A percentile compares a stretch with the other conserved stretches of the same genome.
Evolutionary conservation across 2,888 invertebrate genomes (phyloP).

Genomic region (Tinea semifulvella): DNA sequence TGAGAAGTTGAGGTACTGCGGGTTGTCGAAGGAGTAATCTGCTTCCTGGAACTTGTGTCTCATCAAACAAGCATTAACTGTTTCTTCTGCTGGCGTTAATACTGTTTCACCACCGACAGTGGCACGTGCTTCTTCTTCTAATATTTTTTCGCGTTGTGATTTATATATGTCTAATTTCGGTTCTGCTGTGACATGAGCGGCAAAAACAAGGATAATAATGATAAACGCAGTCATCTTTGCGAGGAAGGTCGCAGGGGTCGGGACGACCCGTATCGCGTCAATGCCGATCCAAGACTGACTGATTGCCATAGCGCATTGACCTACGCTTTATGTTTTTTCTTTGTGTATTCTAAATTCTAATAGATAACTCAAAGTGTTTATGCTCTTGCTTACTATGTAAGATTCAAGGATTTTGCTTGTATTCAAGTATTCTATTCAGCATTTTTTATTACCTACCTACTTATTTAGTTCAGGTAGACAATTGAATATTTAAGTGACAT

Average conservation of each 20-base stretch:
- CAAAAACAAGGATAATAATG: not conserved
- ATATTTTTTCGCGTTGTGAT: constrained; percentile 40
- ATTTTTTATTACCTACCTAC: too few relatives aligned
- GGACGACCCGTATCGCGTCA: constrained; percentile 10
- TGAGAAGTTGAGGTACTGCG: constrained; percentile 69
- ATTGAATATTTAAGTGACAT: too few relatives aligned
- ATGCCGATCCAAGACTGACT: not conserved
- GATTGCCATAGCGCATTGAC: constrained; percentile 8
- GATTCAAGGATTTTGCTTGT: too few relatives aligned
- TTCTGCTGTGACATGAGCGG: not conserved
- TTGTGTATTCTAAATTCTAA: too few relatives aligned
- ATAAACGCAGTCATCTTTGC: constrained; percentile 1
- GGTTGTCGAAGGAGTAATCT: constrained; percentile 59
- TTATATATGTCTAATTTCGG: not conserved
- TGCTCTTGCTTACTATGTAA: too few relatives aligned
- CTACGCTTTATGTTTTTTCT: constrained; percentile 2
- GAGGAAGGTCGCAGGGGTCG: not conserved
- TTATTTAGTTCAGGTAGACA: too few relatives aligned
- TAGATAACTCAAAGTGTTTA: too few relatives aligned
- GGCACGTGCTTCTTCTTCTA: constrained; percentile 50
- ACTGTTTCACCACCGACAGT: constrained; percentile 60
- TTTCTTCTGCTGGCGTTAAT: constrained; percentile 54
- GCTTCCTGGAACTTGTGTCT: constrained; percentile 61
- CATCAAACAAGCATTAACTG: constrained; percentile 69
- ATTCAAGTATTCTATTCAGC: too few relatives aligned